Percentiles rank a stretch among this genome's conserved stretches.
Conservation (phyloP, 2,113 vertebrate genomes). For the Pelodiscus sinensis region DNA sequence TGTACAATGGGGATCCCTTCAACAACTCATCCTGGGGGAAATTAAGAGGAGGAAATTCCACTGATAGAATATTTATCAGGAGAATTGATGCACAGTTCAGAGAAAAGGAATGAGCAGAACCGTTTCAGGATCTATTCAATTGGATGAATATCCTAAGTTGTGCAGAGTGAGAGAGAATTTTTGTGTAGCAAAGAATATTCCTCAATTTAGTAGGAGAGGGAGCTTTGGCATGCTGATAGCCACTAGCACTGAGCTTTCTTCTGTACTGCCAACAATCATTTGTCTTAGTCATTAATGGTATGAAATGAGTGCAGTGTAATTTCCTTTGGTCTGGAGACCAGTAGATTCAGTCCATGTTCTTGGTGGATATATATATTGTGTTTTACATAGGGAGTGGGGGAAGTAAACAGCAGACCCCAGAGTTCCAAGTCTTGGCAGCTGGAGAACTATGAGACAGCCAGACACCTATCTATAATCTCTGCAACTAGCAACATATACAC, state of each 20-base stretch:
- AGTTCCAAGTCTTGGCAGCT: rapidly evolving
- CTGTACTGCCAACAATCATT: background rate
- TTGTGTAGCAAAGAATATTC: rapidly evolving
- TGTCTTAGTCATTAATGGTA: background rate
- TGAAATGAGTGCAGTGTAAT: rapidly evolving
- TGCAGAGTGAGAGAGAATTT: background rate
- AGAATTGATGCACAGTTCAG: background rate
- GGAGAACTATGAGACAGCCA: background rate
- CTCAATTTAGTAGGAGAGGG: background rate
- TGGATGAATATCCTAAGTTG: background rate
- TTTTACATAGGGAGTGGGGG: background rate
- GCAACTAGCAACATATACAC: background rate
- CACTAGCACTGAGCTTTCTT: background rate
- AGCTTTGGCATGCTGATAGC: background rate
- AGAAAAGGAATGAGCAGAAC: background rate
- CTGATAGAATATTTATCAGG: background rate
- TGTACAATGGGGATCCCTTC: rapidly evolving
- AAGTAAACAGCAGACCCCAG: background rate
- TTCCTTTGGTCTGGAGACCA: background rate
- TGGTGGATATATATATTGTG: background rate
- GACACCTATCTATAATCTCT: background rate
- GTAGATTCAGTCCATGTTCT: background rate
- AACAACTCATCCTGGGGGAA: background rate
- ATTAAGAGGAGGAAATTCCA: background rate
- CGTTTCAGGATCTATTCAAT: background rate